Base-by-base conservation (phyloP, 1,140 invertebrate species). In the Prorops nasuta region DNA sequence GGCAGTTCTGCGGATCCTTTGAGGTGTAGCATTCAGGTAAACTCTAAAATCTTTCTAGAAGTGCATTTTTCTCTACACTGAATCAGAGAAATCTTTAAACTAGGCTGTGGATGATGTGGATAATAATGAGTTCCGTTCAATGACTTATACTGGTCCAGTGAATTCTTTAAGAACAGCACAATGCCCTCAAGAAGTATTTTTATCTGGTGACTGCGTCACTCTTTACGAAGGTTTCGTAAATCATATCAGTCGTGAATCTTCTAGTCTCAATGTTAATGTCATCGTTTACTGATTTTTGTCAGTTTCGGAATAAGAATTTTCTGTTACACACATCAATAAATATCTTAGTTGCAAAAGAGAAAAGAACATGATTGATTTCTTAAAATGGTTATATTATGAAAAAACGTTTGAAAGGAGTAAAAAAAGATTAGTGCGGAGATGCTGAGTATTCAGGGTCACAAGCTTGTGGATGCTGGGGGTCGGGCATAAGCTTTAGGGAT, bases 401-500 rank as follows among this genome's bases (percentile, higher is more conserved):
- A n/a, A n/a, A n/a, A n/a, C n/a, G n/a, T n/a, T n/a, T n/a, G n/a
- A n/a, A n/a, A n/a, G n/a, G n/a, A n/a, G n/a, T n/a, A n/a, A n/a
- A n/a, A n/a, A n/a, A n/a, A n/a, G n/a, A n/a, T n/a, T n/a, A n/a
- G n/a, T n/a, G n/a, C n/a, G n/a, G n/a, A n/a, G n/a, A n/a, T n/a
- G n/a, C n/a, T n/a, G n/a, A n/a, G n/a, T n/a, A n/a, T n/a, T n/a
- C n/a, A n/a, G n/a, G n/a, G n/a, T 83, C 79, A 90, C 52, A 94
- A 83, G 64, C 88, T 89, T 9, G 92, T 96, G 85, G 94, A 94
- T 37, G 91, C 92, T 1, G 92, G 92, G 7, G 91, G 89, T n/a
- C 91, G 80, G 1, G 93, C 93, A 69, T 96, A 96, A 0, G 92
- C 90, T 72, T 94, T 94, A 9, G 94, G 94, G 62, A 97, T 94